Conservation (phyloP, 2,888 invertebrate genomes). For the Drosophila paranaensis region DNA sequence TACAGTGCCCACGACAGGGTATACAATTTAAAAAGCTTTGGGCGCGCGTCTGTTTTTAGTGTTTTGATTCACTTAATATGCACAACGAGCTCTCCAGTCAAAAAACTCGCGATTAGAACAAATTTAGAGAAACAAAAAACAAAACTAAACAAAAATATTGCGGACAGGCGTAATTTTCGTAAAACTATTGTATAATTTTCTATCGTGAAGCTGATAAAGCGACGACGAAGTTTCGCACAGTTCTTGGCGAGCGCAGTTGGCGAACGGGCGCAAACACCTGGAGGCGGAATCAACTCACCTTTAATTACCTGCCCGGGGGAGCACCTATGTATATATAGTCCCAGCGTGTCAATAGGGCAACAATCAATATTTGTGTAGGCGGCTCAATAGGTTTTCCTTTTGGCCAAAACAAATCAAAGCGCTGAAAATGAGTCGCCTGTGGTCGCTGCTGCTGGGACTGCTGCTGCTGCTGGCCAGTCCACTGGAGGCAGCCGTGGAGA, state of each 20-base stretch:
- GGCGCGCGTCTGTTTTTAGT: conserved; percentile 37
- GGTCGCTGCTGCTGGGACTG: conserved; percentile 18
- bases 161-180: conserved; percentile 29
- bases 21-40: conserved; percentile 19
- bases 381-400: conserved; percentile 38
- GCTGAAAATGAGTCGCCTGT: conserved; percentile 33
- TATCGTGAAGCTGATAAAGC: conserved; percentile 4
- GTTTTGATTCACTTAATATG: conserved; percentile 45
- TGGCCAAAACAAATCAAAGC: conserved; percentile 26
- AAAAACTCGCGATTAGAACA: conserved; percentile 43
- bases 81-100: conserved; percentile 41
- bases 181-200: conserved; percentile 37
- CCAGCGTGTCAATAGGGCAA: conserved; percentile 32
- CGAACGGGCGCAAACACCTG: conserved; percentile 34
- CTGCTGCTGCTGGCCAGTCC: conserved; percentile 6
- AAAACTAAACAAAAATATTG: conserved; percentile 12
- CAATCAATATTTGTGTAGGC: conserved; percentile 64
- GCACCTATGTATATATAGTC: background rate
- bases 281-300: background rate
- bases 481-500: conserved; percentile 26
- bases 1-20: background rate
- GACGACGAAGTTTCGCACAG: conserved; percentile 37
- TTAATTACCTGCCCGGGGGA: background rate
- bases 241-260: conserved; percentile 43
- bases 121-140: conserved; percentile 7